phyloP scores from a whole-genome alignment of 2,113 vertebrate genomes.

The Myanophis thanlyinensis region DNA sequence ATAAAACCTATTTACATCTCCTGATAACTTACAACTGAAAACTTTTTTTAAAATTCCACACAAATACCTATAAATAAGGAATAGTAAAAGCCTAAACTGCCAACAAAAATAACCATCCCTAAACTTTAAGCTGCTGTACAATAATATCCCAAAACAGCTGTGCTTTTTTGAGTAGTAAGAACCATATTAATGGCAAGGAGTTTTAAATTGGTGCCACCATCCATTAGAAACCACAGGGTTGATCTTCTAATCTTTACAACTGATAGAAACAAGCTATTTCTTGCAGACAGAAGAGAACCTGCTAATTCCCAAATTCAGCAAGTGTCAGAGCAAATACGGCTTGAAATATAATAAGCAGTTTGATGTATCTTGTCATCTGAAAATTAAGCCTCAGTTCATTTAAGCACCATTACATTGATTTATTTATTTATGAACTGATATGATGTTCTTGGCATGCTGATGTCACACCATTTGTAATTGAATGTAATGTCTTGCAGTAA shows the following conservation, averaged over 20 bases:
- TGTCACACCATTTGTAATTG: not conserved
- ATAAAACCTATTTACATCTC: not conserved
- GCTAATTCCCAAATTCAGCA: not conserved
- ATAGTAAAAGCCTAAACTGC: not conserved
- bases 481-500: not conserved
- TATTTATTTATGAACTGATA: not conserved
- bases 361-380: not conserved
- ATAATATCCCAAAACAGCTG: not conserved
- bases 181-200: too few relatives aligned
- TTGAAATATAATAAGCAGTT: not conserved
- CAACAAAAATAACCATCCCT: not conserved
- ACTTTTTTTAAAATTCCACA: not conserved
- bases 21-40: not conserved
- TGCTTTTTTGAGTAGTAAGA: not conserved
- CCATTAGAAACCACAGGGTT: not conserved
- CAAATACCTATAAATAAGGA: not conserved
- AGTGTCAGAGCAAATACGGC: not conserved
- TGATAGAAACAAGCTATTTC: not conserved
- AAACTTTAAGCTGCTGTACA: not conserved
- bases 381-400: not conserved
- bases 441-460: not conserved
- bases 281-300: not conserved
- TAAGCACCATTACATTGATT: not conserved
- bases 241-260: not conserved
- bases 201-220: not conserved